phyloP scores from a whole-genome alignment of 2,797 vertebrate genomes.

The Pseudocheirus occidentalis region DNA sequence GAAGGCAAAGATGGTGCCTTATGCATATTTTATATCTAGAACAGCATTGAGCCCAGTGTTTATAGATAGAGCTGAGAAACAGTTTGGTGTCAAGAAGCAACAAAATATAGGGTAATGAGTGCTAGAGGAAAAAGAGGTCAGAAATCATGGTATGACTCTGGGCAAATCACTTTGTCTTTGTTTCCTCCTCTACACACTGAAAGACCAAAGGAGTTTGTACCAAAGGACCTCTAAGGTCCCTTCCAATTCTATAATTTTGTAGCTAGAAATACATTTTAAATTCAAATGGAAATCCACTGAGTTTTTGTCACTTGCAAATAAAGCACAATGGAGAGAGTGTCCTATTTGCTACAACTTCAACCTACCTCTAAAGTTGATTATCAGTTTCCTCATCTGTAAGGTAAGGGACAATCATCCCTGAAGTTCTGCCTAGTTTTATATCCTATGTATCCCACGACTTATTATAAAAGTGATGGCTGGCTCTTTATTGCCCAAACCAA shows the following conservation, averaged over 20 bases:
- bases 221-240: neutral
- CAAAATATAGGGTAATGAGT: neutral
- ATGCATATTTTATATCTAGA: slow-evolving; percentile 20
- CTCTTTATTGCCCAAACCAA: neutral
- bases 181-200: neutral
- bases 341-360: neutral
- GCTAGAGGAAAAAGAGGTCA: neutral
- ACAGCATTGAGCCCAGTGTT: neutral
- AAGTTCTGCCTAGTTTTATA: neutral
- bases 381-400: neutral
- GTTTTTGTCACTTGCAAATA: slow-evolving; percentile 12
- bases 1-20: slow-evolving; percentile 9
- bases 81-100: neutral
- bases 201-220: neutral
- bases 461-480: neutral
- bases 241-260: neutral
- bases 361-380: neutral
- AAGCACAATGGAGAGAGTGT: neutral
- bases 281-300: slow-evolving; percentile 41
- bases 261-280: neutral
- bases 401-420: neutral
- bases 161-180: neutral
- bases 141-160: neutral
- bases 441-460: neutral
- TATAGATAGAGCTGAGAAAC: neutral